phyloP scores from a whole-genome alignment of 2,797 vertebrate genomes.

The Poecile montanus region DNA sequence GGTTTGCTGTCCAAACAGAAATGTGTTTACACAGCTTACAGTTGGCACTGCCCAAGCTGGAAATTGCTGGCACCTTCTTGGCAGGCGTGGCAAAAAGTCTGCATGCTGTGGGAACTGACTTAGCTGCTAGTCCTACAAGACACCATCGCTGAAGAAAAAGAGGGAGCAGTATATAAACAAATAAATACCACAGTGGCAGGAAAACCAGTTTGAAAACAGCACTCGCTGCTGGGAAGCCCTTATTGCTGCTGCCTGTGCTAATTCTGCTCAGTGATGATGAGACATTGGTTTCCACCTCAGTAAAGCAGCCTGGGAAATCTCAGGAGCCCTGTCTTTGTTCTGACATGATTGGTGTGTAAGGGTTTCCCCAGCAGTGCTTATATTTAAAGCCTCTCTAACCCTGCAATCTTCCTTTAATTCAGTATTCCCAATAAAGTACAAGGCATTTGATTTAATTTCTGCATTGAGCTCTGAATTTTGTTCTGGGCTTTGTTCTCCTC shows the following conservation, averaged over 20 bases:
- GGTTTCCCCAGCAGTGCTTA: not conserved
- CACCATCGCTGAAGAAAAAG: not conserved
- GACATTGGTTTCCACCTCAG: not conserved
- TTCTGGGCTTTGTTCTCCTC: not conserved
- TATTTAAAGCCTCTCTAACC: not conserved
- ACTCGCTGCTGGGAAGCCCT: not conserved
- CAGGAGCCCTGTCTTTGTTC: not conserved
- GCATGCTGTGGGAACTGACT: rapidly evolving
- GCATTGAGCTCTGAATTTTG: not conserved
- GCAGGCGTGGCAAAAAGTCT: not conserved
- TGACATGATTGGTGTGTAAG: not conserved
- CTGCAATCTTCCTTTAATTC: not conserved
- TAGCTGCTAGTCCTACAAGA: not conserved
- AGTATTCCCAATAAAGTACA: not conserved
- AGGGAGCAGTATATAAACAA: not conserved
- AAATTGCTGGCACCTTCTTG: not conserved
- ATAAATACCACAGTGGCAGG: not conserved
- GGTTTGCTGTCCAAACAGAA: not conserved
- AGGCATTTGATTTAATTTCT: conserved; percentile 12
- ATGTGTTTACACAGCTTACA: not conserved
- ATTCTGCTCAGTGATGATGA: not conserved
- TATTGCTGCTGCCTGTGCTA: not conserved
- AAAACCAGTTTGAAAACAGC: not conserved
- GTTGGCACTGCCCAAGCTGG: not conserved
- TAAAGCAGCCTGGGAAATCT: conserved; percentile 1